These are phyloP conservation scores for Caenorhabditis japonica DNA, from an alignment of 2,888 invertebrate species.

Conservation along the genomic window DNA sequence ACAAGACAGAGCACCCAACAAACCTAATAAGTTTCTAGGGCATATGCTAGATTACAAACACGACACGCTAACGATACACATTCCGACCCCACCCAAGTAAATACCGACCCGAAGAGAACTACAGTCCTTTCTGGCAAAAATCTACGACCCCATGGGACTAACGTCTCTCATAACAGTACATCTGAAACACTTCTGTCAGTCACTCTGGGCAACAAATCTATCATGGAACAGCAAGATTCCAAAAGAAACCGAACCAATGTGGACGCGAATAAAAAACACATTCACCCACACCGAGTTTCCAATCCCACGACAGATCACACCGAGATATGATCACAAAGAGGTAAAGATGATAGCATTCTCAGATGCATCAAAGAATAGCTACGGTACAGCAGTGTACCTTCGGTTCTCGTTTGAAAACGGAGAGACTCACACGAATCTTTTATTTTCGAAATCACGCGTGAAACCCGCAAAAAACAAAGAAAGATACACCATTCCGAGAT, in stretches of 20 bases:
- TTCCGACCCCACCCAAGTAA: not conserved
- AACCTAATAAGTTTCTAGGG: slow-evolving; percentile 33
- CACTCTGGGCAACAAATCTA: not conserved
- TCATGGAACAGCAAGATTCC: slow-evolving; percentile 39
- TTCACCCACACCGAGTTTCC: not conserved
- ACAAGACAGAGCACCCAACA: slow-evolving; percentile 11
- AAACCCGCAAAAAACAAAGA: slow-evolving; percentile 9
- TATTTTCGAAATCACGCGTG: slow-evolving; percentile 31
- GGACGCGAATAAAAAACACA: slow-evolving; percentile 15
- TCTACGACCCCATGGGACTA: slow-evolving; percentile 42
- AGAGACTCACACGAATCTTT: not conserved
- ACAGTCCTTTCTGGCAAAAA: slow-evolving; percentile 3
- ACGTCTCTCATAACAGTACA: slow-evolving; percentile 17
- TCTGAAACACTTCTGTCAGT: slow-evolving; percentile 24
- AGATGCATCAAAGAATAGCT: slow-evolving; percentile 12
- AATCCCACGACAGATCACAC: not conserved
- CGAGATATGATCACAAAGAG: not conserved
- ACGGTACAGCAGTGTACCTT: slow-evolving; percentile 18
- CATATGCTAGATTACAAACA: slow-evolving; percentile 13
- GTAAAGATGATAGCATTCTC: slow-evolving; percentile 10
- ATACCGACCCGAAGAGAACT: slow-evolving; percentile 13
- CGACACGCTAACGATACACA: slow-evolving; percentile 14
- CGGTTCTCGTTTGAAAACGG: not conserved
- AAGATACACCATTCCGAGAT: slow-evolving; percentile 38
- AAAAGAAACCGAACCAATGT: not conserved